These are phyloP conservation scores for Paguma larvata DNA, from an alignment of 2,797 vertebrate genomes.

Conservation along the genomic window DNA sequence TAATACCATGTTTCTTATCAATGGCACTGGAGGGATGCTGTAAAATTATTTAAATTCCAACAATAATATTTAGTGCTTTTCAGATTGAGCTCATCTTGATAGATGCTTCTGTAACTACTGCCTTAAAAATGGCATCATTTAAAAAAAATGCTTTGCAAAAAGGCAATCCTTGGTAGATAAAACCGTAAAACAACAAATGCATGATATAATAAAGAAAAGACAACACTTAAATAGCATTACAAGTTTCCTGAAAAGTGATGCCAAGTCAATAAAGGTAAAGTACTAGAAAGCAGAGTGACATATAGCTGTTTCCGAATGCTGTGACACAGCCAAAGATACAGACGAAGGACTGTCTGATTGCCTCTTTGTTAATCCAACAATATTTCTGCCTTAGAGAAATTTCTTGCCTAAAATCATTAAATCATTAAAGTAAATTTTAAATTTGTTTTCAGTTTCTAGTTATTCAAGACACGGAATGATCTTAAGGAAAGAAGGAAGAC, in stretches of 20 bases:
- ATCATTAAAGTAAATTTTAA: neutral
- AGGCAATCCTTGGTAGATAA: neutral
- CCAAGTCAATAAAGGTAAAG: neutral
- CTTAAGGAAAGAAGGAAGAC: neutral
- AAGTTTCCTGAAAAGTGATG: conserved; percentile 10
- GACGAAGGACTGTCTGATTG: neutral
- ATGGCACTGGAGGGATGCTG: neutral
- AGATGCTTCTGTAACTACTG: neutral
- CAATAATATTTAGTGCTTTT: neutral
- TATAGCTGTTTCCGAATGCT: neutral
- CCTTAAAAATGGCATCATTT: neutral
- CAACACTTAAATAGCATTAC: neutral
- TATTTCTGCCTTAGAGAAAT: neutral
- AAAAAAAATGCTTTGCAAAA: neutral
- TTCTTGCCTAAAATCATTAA: conserved; percentile 9
- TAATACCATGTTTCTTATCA: neutral
- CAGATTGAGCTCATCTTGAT: neutral
- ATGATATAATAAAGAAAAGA: neutral
- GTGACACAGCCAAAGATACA: neutral
- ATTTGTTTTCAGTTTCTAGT: conserved; percentile 16
- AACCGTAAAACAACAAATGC: neutral
- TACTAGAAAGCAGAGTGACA: neutral
- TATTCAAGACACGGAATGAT: neutral
- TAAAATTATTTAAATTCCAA: neutral
- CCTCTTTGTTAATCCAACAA: neutral